Evolutionary conservation across 2,888 invertebrate species (phyloP).

Genomic region (Dorcus parallelipipedus): DNA sequence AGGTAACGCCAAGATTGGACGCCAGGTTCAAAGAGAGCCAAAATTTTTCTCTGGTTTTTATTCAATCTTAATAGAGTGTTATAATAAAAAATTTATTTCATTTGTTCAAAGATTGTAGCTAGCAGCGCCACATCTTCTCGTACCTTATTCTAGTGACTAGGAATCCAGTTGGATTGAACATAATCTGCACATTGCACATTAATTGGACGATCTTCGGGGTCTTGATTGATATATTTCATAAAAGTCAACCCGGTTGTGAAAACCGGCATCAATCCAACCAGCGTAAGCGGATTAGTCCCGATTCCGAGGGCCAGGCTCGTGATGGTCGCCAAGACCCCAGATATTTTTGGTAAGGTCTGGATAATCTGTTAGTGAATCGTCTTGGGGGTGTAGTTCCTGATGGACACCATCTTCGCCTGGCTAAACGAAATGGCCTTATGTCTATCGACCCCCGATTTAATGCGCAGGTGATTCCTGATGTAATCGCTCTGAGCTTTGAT

Average conservation of each 20-base stretch:
- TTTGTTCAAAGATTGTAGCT: too few species aligned
- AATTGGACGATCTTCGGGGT: slow-evolving; percentile 76
- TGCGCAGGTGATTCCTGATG: slow-evolving; percentile 54
- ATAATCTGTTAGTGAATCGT: slow-evolving; percentile 59
- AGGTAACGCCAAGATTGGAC: too few species aligned
- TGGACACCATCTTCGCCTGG: slow-evolving; percentile 55
- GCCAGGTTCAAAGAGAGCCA: too few species aligned
- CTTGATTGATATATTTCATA: slow-evolving; percentile 75
- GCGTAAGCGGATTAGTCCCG: slow-evolving; percentile 51
- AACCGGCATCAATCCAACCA: slow-evolving; percentile 75
- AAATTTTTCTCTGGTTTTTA: too few species aligned
- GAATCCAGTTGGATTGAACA: background rate
- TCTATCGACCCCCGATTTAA: slow-evolving; percentile 55
- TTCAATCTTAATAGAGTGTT: too few species aligned
- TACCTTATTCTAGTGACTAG: too few species aligned
- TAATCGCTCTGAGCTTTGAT: slow-evolving; percentile 43
- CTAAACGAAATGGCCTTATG: slow-evolving; percentile 34
- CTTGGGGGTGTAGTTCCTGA: slow-evolving; percentile 71
- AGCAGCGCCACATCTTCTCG: too few species aligned
- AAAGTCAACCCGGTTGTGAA: slow-evolving; percentile 77
- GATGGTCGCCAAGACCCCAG: slow-evolving; percentile 49
- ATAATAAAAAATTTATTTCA: too few species aligned
- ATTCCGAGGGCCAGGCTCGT: slow-evolving; percentile 38
- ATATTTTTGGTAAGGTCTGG: slow-evolving; percentile 50
- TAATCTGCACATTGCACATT: slow-evolving; percentile 67